Evolutionary conservation across 2,113 vertebrate genomes (phyloP), one percentile per base, ranked within the genome.

Genomic region (Asarcornis scutulata): DNA sequence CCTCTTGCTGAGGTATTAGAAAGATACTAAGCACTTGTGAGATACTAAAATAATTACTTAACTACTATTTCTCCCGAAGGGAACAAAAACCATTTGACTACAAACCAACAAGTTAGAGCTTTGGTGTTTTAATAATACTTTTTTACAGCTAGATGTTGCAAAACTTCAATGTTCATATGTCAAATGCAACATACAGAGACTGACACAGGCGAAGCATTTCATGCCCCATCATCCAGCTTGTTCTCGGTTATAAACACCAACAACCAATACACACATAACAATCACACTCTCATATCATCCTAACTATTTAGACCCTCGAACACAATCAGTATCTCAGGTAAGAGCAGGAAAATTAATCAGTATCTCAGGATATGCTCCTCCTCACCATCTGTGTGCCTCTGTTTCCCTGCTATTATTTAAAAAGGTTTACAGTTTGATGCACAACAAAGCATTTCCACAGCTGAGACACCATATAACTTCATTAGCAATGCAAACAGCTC

Each of bases 401-500:
- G 86, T 73, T 93, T 83, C 88, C 55, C 84, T 87, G 72, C 36
- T 87, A 88, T 92, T 78, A 92, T 83, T 92, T 91, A 80, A 95
- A 97, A 77, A 75, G 32, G 36, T 94, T 97, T 97, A 94, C 81
- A 95, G 86, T 95, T 88, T 93, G 72, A 77, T 59, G 55, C 86
- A 95, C 34, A 23, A 95, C 62, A 96, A 93, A 96, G 73, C 81
- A 74, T 73, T 83, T 92, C 73, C 71, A 96, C 91, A 96, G 96
- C 96, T 97, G 95, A 96, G 92, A 83, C 86, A 85, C 50, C 21
- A 48, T 7, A 36, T 68, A 91, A 95, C 56, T 93, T 97, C 86
- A 95, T 96, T 97, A 95, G 50, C 84, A 91, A 97, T 95, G 94
- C 91, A 97, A 97, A 97, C 75, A 86, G 26, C 60, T 94, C 58